phyloP scores from a whole-genome alignment of 2,888 invertebrate species.

The Agrilus biguttatus region DNA sequence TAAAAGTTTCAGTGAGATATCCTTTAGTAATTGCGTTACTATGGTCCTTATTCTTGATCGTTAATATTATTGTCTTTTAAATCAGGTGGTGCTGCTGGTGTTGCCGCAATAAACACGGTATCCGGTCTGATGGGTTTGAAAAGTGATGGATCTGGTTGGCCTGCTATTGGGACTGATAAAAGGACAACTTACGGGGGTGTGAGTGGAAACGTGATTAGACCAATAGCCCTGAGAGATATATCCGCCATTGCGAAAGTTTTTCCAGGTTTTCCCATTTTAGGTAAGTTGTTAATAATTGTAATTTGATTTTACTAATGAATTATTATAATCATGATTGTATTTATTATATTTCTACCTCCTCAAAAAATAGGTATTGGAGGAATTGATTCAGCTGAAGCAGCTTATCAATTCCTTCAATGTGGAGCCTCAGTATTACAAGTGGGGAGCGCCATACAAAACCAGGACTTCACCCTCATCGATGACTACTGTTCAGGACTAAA shows the following conservation, averaged over 20 bases:
- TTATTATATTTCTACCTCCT: no score
- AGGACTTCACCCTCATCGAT: constrained; percentile 93
- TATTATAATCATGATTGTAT: no score
- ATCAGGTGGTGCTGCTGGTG: constrained; percentile 80
- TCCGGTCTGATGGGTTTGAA: constrained; percentile 84
- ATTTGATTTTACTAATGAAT: no score
- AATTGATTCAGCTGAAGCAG: constrained; percentile 90
- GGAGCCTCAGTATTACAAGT: constrained; percentile 89
- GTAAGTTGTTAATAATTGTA: constrained; percentile 32
- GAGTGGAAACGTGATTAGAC: constrained; percentile 81
- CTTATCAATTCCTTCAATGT: constrained; percentile 85
- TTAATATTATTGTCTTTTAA: not conserved
- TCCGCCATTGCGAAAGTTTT: constrained; percentile 72
- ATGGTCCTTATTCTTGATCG: no score
- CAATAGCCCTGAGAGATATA: constrained; percentile 84
- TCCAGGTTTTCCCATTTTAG: constrained; percentile 84
- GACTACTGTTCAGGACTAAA: constrained; percentile 87
- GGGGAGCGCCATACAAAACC: constrained; percentile 95
- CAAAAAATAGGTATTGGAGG: constrained; percentile 65
- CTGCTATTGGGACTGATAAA: constrained; percentile 67
- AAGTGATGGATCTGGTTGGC: constrained; percentile 80
- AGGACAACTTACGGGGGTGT: constrained; percentile 90
- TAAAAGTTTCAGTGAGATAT: no score
- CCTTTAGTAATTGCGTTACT: no score
- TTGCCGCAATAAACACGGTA: constrained; percentile 95